These are phyloP conservation scores for Lamellibrachia columna DNA, from an alignment of 2,888 invertebrate species.

Conservation along the genomic window DNA sequence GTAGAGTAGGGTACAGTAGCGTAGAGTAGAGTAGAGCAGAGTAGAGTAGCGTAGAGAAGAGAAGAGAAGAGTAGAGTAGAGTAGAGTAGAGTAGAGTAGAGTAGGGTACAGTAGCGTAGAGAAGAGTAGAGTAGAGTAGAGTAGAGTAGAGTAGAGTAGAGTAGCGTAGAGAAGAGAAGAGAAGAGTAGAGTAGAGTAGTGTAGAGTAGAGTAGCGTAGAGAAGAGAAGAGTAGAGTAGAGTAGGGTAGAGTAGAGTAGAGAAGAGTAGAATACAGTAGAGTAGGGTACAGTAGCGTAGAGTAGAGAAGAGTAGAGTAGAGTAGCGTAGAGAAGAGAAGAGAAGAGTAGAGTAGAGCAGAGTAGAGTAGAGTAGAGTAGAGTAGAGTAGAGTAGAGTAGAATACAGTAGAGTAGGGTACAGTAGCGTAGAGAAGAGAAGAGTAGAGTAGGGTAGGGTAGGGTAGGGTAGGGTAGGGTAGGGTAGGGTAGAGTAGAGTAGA, in stretches of 20 bases:
- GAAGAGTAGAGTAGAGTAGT: background rate
- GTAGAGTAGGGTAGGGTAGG: background rate
- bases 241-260: background rate
- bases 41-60: no score
- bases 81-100: background rate
- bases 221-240: no score
- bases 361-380: conserved; percentile 17
- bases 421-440: no score
- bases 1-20: conserved; percentile 14
- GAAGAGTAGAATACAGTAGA: no score
- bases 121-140: conserved; percentile 14
- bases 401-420: no score
- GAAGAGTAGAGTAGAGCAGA: background rate
- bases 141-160: conserved; percentile 1
- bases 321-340: no score
- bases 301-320: no score
- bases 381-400: background rate
- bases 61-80: background rate
- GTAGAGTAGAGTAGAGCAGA: no score
- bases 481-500: background rate
- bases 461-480: background rate
- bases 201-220: conserved; percentile 18
- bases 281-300: no score
- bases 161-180: no score
- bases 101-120: no score